Percentiles rank a stretch among this genome's conserved stretches.
phyloP scores from a whole-genome alignment of 1,140 invertebrate genomes.

The Anthonomus grandis region DNA sequence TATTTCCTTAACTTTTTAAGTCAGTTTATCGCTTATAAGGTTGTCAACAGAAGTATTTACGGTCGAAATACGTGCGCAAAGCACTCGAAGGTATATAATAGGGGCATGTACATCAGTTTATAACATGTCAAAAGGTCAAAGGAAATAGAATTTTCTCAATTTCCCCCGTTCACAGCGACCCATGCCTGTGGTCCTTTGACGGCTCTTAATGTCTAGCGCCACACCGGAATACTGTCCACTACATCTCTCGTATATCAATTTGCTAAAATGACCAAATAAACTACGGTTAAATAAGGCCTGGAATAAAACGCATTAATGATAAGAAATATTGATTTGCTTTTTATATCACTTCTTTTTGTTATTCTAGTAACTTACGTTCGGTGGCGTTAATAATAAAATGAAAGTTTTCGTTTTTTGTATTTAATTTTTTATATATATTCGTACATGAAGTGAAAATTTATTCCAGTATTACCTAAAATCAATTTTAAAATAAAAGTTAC shows the following conservation, averaged over 20 bases:
- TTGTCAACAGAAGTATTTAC: constrained; percentile 9
- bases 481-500: too few species aligned
- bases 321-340: too few species aligned
- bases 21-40: constrained; percentile 16
- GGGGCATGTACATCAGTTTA: constrained; percentile 32
- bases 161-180: constrained; percentile 44
- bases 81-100: constrained; percentile 21
- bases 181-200: constrained; percentile 28
- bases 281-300: too few species aligned
- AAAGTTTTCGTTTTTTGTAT: too few species aligned
- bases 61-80: constrained; percentile 19
- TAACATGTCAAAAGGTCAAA: constrained; percentile 38
- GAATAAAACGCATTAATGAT: too few species aligned
- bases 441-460: too few species aligned
- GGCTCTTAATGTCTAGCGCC: constrained; percentile 21
- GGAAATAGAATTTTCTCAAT: constrained; percentile 47
- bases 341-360: too few species aligned
- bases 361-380: too few species aligned
- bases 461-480: too few species aligned
- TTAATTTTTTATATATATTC: too few species aligned
- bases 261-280: too few species aligned
- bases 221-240: constrained; percentile 25
- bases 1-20: constrained; percentile 13
- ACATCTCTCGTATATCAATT: constrained; percentile 19
- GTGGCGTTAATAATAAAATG: too few species aligned